phyloP scores from a whole-genome alignment of 2,797 vertebrate genomes.

The Gadopsis marmoratus region DNA sequence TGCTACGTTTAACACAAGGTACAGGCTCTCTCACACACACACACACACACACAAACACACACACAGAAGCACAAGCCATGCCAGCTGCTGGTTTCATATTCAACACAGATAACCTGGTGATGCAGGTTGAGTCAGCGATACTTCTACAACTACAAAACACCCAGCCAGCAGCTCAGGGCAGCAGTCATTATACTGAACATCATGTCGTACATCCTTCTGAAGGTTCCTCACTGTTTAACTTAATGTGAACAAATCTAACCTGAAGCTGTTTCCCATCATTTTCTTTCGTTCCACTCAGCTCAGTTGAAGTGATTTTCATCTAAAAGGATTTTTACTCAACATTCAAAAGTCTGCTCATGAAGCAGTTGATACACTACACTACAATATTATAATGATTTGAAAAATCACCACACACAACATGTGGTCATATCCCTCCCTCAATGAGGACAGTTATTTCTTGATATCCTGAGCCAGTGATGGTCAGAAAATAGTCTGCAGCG shows the following conservation, averaged over 20 bases:
- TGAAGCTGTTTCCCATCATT: not conserved
- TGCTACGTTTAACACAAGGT: slow-evolving; percentile 75
- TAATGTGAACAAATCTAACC: not conserved
- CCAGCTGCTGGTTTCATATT: slow-evolving; percentile 77
- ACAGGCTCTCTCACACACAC: slow-evolving; percentile 38
- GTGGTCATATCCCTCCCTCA: slow-evolving; percentile 14
- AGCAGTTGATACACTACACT: not conserved
- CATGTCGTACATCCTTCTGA: not conserved
- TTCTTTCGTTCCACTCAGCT: not conserved
- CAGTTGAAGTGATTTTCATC: not conserved
- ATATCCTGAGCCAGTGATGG: not conserved
- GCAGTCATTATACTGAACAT: not conserved
- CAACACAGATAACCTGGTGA: slow-evolving; percentile 64
- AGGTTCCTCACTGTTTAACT: not conserved
- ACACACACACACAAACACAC: slow-evolving; percentile 36
- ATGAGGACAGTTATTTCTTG: slow-evolving; percentile 7
- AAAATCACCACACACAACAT: slow-evolving; percentile 2
- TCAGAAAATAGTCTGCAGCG: slow-evolving; percentile 79
- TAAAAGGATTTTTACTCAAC: not conserved
- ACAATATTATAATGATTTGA: slow-evolving; percentile 5
- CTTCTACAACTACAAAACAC: slow-evolving; percentile 38
- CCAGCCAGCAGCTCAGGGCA: slow-evolving; percentile 7
- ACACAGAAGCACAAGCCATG: slow-evolving; percentile 28
- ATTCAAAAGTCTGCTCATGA: not conserved
- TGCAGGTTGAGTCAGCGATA: slow-evolving; percentile 41